phyloP scores from a whole-genome alignment of 2,797 vertebrate genomes.

The Falco rusticolus region DNA sequence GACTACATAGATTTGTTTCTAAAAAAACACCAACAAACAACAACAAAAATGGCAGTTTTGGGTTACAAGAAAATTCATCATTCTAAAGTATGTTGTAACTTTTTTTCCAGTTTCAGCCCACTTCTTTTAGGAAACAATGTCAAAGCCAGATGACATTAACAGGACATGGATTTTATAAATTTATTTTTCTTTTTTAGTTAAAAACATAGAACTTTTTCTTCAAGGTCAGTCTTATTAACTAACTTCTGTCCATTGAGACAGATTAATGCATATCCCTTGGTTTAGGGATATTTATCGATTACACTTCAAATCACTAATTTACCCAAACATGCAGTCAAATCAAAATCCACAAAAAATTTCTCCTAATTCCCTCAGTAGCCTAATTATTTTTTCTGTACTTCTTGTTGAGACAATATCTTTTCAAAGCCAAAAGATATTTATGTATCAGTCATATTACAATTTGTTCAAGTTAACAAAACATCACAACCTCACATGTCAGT shows the following conservation, averaged over 20 bases:
- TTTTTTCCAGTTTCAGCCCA: neutral
- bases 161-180: neutral
- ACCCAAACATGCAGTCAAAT: neutral
- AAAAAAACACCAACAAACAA: neutral
- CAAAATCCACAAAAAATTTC: neutral
- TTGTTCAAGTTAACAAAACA: conserved; percentile 25
- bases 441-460: conserved; percentile 33
- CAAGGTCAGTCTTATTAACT: neutral
- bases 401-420: neutral
- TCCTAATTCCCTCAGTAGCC: neutral
- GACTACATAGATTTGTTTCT: neutral
- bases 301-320: neutral
- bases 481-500: conserved; percentile 27
- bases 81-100: neutral
- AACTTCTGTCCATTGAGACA: neutral
- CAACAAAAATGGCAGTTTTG: neutral
- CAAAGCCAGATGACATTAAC: neutral
- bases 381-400: neutral
- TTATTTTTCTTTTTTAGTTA: neutral
- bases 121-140: neutral
- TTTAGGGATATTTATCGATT: conserved; percentile 3
- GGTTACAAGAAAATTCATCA: neutral
- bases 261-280: neutral
- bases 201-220: neutral
- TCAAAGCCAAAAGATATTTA: neutral